A percentile compares a stretch with the other conserved stretches of the same genome.
These are phyloP conservation scores for Ctenomys sociabilis DNA, from an alignment of 2,113 vertebrate genomes.

Conservation along the genomic window DNA sequence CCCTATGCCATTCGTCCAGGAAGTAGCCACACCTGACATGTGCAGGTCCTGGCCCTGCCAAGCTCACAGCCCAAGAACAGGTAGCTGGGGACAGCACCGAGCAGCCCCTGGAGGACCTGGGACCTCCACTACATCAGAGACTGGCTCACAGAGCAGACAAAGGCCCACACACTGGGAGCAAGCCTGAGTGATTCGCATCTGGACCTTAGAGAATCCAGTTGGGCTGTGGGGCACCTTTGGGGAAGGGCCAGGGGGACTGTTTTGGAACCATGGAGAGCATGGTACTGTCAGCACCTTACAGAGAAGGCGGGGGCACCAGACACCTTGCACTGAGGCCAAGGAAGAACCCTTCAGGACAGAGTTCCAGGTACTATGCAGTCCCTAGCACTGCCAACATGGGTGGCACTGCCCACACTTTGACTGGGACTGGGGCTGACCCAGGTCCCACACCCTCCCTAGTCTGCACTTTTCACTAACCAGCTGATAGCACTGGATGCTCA, in stretches of 20 bases:
- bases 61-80: neutral
- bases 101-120: neutral
- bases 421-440: neutral
- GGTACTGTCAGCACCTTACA: neutral
- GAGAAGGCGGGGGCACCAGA: neutral
- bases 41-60: neutral
- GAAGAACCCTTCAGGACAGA: neutral
- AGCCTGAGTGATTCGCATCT: neutral
- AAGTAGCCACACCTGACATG: neutral
- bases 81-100: neutral
- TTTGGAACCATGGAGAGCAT: neutral
- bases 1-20: neutral
- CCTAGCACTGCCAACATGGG: neutral
- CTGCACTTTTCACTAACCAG: neutral
- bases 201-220: neutral
- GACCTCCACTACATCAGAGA: neutral
- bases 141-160: neutral
- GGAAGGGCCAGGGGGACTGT: neutral
- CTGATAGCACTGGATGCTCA: neutral
- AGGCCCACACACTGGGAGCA: neutral
- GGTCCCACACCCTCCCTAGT: no score
- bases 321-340: neutral
- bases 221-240: neutral
- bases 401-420: neutral
- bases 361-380: neutral